These are phyloP conservation scores for Zosterops hypoxanthus DNA, from an alignment of 2,113 vertebrate genomes.

Conservation along the genomic window DNA sequence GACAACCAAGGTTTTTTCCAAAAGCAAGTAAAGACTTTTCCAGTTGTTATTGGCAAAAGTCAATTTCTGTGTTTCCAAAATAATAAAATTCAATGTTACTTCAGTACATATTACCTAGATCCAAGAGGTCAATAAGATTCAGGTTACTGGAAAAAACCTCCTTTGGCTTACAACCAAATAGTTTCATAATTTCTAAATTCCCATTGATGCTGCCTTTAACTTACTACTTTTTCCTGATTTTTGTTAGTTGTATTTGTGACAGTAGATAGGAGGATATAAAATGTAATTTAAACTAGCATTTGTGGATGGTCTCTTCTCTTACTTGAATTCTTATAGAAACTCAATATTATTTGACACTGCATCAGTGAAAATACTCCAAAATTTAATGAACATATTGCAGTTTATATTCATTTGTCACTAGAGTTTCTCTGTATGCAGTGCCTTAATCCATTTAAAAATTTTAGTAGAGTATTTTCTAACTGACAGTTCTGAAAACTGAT, in stretches of 20 bases:
- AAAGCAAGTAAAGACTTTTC: conserved; percentile 51
- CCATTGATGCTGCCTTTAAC: not conserved
- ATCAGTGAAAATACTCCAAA: not conserved
- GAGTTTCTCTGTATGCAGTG: not conserved
- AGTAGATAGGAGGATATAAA: not conserved
- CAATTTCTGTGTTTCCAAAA: conserved; percentile 6
- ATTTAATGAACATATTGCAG: not conserved
- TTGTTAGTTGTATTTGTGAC: not conserved
- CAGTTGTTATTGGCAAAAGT: conserved; percentile 40
- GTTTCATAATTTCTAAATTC: not conserved
- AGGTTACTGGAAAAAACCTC: not conserved
- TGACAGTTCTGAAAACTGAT: not conserved
- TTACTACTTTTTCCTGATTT: not conserved
- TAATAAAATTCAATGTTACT: conserved; percentile 38
- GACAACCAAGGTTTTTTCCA: not conserved
- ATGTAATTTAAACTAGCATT: not conserved
- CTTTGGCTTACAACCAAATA: not conserved
- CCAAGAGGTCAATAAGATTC: conserved; percentile 4
- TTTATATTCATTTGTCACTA: not conserved
- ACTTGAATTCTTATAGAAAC: not conserved
- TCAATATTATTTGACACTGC: not conserved
- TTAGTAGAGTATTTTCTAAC: not conserved
- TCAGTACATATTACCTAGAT: not conserved
- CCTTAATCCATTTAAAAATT: not conserved
- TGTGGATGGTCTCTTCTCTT: not conserved